Evolutionary conservation across 2,113 vertebrate species (phyloP).

Genomic region (Alethe castanea): DNA sequence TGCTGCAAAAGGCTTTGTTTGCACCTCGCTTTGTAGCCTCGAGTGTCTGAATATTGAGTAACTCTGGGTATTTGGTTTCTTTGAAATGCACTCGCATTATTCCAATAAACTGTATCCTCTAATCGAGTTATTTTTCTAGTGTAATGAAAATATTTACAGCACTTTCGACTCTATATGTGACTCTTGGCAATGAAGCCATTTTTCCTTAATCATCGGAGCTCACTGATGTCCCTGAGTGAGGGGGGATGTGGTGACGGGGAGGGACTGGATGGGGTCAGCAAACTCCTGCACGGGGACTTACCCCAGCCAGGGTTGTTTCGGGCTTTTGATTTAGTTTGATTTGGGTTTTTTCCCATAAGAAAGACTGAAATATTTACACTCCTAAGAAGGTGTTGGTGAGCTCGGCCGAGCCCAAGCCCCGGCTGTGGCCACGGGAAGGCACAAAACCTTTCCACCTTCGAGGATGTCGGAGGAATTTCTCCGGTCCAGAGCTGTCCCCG

Average conservation of each 20-base stretch:
- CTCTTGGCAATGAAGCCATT: neutral
- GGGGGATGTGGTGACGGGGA: neutral
- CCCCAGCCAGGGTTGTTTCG: neutral
- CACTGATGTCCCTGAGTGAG: neutral
- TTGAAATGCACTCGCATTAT: constrained; percentile 5
- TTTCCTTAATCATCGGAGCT: neutral
- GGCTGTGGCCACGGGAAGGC: neutral
- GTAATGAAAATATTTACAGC: constrained; percentile 26
- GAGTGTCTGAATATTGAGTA: constrained; percentile 58
- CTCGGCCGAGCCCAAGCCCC: neutral
- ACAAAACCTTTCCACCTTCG: neutral
- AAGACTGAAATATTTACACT: neutral
- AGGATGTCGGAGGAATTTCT: neutral
- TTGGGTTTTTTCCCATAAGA: neutral
- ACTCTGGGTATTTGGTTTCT: constrained; percentile 26
- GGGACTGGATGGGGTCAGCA: neutral
- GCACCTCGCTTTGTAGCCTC: constrained; percentile 32
- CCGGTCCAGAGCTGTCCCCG: neutral
- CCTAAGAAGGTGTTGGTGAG: neutral
- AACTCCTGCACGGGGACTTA: neutral
- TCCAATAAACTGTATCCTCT: neutral
- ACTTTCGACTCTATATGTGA: neutral
- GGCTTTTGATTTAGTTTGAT: neutral
- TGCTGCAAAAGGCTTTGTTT: constrained; percentile 49
- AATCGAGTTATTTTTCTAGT: neutral